phyloP scores from a whole-genome alignment of 2,113 vertebrate species.

The Pandion haliaetus region DNA sequence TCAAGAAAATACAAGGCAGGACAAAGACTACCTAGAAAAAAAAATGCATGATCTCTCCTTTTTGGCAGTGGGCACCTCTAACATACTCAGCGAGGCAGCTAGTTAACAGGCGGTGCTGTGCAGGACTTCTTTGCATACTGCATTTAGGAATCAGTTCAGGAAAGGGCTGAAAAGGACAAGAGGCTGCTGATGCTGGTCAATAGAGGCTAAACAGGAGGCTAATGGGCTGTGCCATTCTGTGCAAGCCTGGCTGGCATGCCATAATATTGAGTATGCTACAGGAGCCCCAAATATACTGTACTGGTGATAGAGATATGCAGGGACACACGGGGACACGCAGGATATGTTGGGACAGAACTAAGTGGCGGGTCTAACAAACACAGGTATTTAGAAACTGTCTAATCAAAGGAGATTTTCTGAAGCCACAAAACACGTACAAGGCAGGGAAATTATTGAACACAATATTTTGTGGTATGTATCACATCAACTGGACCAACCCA shows the following conservation, averaged over 20 bases:
- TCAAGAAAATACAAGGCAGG: neutral
- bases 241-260: neutral
- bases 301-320: neutral
- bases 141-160: neutral
- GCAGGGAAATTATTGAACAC: neutral
- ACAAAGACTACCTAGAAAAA: neutral
- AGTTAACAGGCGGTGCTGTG: neutral
- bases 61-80: neutral
- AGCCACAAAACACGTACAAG: neutral
- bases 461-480: neutral
- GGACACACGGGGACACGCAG: neutral
- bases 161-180: neutral
- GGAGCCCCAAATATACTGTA: neutral
- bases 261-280: neutral
- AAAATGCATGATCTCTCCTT: neutral
- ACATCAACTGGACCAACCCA: neutral
- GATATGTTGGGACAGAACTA: neutral
- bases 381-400: neutral
- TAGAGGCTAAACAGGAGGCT: neutral
- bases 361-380: neutral
- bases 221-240: neutral
- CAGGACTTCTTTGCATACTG: neutral
- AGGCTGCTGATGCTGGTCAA: neutral
- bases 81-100: neutral
- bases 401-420: neutral